phyloP scores from a whole-genome alignment of 2,888 invertebrate species.

The Flabesymbios commensalis region DNA sequence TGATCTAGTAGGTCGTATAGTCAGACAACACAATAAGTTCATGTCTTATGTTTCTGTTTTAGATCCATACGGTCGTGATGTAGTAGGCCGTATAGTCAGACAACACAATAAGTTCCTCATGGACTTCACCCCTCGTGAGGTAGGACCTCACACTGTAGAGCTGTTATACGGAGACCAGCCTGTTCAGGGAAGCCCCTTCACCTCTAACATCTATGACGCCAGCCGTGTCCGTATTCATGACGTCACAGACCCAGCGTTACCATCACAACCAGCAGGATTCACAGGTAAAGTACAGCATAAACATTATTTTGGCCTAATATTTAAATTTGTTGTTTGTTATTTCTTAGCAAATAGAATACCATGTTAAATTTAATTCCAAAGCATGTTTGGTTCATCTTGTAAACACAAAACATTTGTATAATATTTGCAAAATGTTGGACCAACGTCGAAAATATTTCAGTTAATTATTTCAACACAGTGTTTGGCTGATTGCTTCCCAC shows the following conservation, averaged over 20 bases:
- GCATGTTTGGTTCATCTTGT: too few species aligned
- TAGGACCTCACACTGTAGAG: constrained; percentile 87
- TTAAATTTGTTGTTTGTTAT: not conserved
- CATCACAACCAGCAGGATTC: constrained; percentile 43
- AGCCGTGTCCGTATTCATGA: constrained; percentile 74
- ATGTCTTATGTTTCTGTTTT: too few species aligned
- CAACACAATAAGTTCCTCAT: constrained; percentile 15
- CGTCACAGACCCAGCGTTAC: constrained; percentile 41
- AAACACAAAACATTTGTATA: too few species aligned
- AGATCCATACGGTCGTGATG: constrained; percentile 80
- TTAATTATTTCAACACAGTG: too few species aligned
- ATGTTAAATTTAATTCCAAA: not conserved
- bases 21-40: too few species aligned
- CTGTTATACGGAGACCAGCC: constrained; percentile 88
- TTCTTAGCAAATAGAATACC: not conserved
- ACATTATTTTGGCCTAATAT: not conserved
- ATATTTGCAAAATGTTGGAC: too few species aligned
- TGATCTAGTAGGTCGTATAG: too few species aligned
- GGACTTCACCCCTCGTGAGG: constrained; percentile 80
- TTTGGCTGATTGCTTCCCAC: too few species aligned
- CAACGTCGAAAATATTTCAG: too few species aligned
- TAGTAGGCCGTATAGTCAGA: constrained; percentile 77
- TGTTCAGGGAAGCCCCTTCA: constrained; percentile 88
- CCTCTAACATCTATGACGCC: constrained; percentile 92
- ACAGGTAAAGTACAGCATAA: constrained; percentile 32